Conservation (phyloP, 2,888 invertebrate genomes). For the Ormyrus thymus region DNA sequence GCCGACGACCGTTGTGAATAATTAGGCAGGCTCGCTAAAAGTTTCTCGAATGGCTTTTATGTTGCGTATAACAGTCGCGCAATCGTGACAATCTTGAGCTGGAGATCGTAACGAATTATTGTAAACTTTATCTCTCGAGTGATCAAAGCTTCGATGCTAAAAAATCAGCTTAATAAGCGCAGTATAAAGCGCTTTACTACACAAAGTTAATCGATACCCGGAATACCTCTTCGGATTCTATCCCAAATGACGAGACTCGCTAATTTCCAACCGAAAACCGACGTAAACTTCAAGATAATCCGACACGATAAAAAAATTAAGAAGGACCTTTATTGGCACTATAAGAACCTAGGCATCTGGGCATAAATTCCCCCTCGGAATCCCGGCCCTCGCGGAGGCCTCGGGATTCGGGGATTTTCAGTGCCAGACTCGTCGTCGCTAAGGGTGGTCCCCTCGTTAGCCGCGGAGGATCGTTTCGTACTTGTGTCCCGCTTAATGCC, state of each 20-base stretch:
- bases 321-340: slow-evolving; percentile 36
- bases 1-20: too few species aligned
- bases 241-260: slow-evolving; percentile 3
- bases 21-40: too few species aligned
- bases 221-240: slow-evolving; percentile 14
- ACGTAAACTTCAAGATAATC: slow-evolving; percentile 9
- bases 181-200: slow-evolving; percentile 7
- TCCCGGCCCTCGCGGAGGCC: slow-evolving; percentile 9
- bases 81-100: too few species aligned
- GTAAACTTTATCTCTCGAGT: too few species aligned
- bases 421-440: slow-evolving; percentile 40
- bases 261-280: slow-evolving; percentile 19
- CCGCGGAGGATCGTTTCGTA: not conserved
- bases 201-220: slow-evolving; percentile 12
- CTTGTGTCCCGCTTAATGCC: slow-evolving; percentile 31
- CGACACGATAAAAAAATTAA: slow-evolving; percentile 21
- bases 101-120: too few species aligned
- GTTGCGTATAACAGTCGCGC: too few species aligned
- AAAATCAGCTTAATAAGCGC: too few species aligned
- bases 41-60: too few species aligned
- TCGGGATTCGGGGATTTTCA: slow-evolving; percentile 16
- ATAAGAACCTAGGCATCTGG: slow-evolving; percentile 18
- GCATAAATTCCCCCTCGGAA: slow-evolving; percentile 32
- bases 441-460: slow-evolving; percentile 56
- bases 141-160: too few species aligned